Conservation (phyloP, 2,797 vertebrate species). For the Valencia hispanica region DNA sequence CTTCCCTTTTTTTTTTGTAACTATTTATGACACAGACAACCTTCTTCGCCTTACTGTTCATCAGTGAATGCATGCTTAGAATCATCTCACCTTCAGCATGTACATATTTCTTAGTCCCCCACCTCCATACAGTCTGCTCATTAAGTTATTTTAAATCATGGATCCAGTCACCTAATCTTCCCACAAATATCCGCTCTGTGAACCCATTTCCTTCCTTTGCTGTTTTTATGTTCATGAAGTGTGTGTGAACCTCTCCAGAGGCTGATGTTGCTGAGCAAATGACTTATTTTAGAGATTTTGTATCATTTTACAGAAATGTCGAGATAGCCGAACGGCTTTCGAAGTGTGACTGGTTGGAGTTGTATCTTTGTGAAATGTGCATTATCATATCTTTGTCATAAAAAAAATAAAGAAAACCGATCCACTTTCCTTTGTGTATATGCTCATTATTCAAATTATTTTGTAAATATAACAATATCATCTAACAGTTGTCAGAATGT, state of each 20-base stretch:
- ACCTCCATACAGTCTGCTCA: conserved; percentile 23
- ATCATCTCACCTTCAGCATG: conserved; percentile 46
- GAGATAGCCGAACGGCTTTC: conserved; percentile 33
- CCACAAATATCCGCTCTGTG: conserved; percentile 27
- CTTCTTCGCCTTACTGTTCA: conserved; percentile 31
- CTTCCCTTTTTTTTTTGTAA: no score
- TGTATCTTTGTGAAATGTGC: conserved; percentile 77
- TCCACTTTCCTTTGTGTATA: background rate
- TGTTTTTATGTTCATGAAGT: conserved; percentile 46
- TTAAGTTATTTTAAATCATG: conserved; percentile 75
- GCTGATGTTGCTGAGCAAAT: conserved; percentile 34
- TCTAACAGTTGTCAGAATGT: no score
- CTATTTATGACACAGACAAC: no score
- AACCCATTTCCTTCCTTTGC: conserved; percentile 16
- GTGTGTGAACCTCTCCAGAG: conserved; percentile 41
- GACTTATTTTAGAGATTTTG: conserved; percentile 64
- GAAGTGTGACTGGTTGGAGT: conserved; percentile 58
- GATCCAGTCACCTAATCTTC: conserved; percentile 30
- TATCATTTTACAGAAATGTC: conserved; percentile 55
- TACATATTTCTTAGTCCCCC: conserved; percentile 26
- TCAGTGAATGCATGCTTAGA: conserved; percentile 60
- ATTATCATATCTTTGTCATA: conserved; percentile 77
- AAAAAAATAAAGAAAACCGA: conserved; percentile 67
- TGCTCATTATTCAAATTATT: no score
- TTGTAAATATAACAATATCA: no score